Evolutionary conservation across 2,797 vertebrate species (phyloP).

Genomic region (Chiloscyllium punctatum): DNA sequence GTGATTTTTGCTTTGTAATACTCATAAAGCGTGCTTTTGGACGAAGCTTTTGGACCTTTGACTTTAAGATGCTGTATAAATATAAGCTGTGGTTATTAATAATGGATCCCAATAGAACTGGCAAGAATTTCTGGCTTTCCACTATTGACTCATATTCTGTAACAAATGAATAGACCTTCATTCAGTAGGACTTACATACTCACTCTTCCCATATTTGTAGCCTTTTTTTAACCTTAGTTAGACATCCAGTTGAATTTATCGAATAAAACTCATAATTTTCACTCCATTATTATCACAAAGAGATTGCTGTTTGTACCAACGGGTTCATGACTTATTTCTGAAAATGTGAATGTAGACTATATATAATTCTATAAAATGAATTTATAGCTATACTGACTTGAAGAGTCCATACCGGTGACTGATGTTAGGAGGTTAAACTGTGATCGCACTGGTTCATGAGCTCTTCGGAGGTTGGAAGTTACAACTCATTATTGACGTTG

Average conservation of each 20-base stretch:
- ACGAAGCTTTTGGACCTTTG: background rate
- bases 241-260: background rate
- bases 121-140: background rate
- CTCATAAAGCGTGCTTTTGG: background rate
- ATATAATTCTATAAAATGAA: background rate
- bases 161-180: background rate
- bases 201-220: background rate
- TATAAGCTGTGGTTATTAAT: background rate
- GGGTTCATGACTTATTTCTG: background rate
- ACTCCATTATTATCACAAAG: background rate
- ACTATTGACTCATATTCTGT: background rate
- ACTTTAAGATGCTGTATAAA: background rate
- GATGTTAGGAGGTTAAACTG: background rate
- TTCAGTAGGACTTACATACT: background rate
- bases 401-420: background rate
- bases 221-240: background rate
- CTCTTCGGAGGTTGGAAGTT: slow-evolving; percentile 6
- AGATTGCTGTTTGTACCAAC: background rate
- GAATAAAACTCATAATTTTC: background rate
- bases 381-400: background rate
- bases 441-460: background rate
- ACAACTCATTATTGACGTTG: background rate
- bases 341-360: background rate
- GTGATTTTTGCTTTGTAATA: background rate
- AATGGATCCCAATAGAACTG: background rate